Evolutionary conservation across 2,113 vertebrate genomes (phyloP).

Genomic region (Forbesichthys papilliferus): DNA sequence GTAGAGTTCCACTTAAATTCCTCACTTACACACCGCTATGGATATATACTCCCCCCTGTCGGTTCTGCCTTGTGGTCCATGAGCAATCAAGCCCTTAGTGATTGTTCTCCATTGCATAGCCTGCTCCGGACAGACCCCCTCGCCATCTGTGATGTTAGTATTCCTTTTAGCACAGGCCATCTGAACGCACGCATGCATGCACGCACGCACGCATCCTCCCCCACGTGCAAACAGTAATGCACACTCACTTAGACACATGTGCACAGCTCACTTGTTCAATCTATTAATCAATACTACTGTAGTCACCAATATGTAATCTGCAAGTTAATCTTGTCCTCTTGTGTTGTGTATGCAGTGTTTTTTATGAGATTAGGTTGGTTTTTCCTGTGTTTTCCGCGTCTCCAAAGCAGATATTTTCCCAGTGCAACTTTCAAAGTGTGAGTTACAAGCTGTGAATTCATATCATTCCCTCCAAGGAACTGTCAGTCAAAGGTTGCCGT

Average conservation of each 20-base stretch:
- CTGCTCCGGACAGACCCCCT: conserved; percentile 67
- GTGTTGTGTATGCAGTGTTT: too few species aligned
- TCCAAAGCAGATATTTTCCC: conserved; percentile 1
- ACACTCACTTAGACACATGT: conserved; percentile 9
- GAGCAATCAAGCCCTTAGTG: conserved; percentile 76
- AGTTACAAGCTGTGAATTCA: conserved; percentile 60
- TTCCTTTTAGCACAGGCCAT: conserved; percentile 50
- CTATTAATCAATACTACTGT: conserved; percentile 68
- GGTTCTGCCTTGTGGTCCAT: conserved; percentile 72
- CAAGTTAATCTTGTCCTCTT: conserved; percentile 54
- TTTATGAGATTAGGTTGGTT: too few species aligned
- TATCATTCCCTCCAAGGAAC: conserved; percentile 61
- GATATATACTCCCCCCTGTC: conserved; percentile 55
- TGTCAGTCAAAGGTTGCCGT: conserved; percentile 67
- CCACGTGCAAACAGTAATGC: neutral
- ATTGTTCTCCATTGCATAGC: conserved; percentile 75
- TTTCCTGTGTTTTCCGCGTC: neutral
- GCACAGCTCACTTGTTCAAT: conserved; percentile 37
- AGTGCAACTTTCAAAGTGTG: conserved; percentile 23
- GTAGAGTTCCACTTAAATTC: conserved; percentile 61
- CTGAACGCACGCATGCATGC: conserved; percentile 36
- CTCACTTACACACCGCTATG: conserved; percentile 48
- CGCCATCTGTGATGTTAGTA: conserved; percentile 78
- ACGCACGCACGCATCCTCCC: conserved; percentile 22
- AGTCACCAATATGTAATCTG: conserved; percentile 68